Conservation (phyloP, 2,888 invertebrate species). For the Chrysotoxum bicinctum region DNA sequence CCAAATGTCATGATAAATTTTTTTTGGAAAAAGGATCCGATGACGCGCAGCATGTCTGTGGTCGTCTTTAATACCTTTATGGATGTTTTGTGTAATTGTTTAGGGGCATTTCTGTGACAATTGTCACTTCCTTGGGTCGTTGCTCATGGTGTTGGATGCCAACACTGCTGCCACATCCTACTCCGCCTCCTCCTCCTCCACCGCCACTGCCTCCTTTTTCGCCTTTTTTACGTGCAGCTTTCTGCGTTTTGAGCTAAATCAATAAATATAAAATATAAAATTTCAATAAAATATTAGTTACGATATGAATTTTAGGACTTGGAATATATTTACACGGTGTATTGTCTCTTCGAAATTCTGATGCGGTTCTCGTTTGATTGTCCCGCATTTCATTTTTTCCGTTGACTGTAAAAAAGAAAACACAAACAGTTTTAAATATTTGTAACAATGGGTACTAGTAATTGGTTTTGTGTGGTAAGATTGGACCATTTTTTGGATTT, state of each 20-base stretch:
- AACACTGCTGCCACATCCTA: conserved; percentile 75
- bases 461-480: too few relatives aligned
- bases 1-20: background rate
- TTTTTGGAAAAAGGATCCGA: background rate
- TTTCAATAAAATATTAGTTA: conserved; percentile 38
- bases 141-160: conserved; percentile 79
- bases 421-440: background rate
- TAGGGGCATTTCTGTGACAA: conserved; percentile 79
- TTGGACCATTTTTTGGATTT: too few relatives aligned
- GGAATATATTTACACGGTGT: conserved; percentile 79
- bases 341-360: conserved; percentile 82
- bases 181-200: conserved; percentile 75
- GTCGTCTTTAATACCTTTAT: conserved; percentile 74
- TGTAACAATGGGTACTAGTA: too few relatives aligned
- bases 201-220: conserved; percentile 76
- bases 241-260: conserved; percentile 80
- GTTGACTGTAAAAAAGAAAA: conserved; percentile 76
- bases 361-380: conserved; percentile 81
- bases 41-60: background rate
- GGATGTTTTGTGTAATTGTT: conserved; percentile 81
- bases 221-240: conserved; percentile 80
- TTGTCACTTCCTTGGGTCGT: conserved; percentile 79
- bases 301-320: conserved; percentile 21
- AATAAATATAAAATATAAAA: background rate
- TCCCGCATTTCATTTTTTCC: conserved; percentile 80